A percentile compares a stretch with the other conserved stretches of the same genome.
Conservation (phyloP, 2,888 invertebrate genomes). For the Hemaris fuciformis region DNA sequence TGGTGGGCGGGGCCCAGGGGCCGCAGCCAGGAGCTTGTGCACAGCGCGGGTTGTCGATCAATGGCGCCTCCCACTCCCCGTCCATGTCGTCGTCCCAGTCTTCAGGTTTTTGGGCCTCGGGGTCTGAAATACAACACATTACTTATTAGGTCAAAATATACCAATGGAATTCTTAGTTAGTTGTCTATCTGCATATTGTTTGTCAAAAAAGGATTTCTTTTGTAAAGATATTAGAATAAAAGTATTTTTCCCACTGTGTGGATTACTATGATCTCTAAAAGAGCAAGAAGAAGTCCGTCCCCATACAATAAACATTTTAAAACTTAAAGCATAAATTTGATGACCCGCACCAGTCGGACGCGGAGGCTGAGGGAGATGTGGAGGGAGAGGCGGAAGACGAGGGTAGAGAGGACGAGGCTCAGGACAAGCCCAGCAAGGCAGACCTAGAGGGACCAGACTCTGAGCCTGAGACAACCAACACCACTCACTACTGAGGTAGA, state of each 20-base stretch:
- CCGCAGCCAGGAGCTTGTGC: constrained; percentile 93
- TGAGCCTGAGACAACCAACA: constrained; percentile 22
- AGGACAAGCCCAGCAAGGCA: constrained; percentile 62
- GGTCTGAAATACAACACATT: constrained; percentile 78
- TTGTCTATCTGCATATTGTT: no score
- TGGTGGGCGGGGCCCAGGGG: constrained; percentile 90
- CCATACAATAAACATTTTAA: no score
- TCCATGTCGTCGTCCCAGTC: constrained; percentile 99
- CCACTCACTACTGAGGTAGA: constrained; percentile 33
- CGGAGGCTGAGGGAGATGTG: constrained; percentile 50
- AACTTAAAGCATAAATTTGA: no score
- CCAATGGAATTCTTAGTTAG: no score
- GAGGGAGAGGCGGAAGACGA: constrained; percentile 32
- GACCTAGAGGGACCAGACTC: constrained; percentile 42
- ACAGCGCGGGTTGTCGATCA: constrained; percentile 94
- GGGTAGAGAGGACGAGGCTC: constrained; percentile 50
- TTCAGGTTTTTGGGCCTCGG: constrained; percentile 91
- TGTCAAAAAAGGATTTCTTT: no score
- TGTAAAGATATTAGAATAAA: no score
- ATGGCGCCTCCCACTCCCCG: constrained; percentile 98
- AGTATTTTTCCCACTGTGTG: no score
- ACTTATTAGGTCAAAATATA: no score
- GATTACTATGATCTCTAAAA: no score
- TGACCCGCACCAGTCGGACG: constrained; percentile 71
- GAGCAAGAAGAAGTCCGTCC: no score